Evolutionary conservation across 1,140 invertebrate genomes (phyloP).

Genomic region (Pomacea maculata): DNA sequence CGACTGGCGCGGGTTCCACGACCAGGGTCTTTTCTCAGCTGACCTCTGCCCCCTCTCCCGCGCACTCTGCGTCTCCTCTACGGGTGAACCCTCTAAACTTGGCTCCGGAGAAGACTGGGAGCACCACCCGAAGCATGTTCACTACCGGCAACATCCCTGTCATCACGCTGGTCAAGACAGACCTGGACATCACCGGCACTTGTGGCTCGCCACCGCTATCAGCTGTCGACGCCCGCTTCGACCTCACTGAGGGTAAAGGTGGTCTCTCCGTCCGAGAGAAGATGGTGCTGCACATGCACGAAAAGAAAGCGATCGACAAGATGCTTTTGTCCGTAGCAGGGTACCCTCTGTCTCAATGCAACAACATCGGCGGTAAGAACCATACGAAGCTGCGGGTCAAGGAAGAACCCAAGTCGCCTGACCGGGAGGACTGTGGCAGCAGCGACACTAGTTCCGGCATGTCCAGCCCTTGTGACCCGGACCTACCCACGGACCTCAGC

Average conservation of each 20-base stretch:
- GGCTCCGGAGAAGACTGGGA: neutral
- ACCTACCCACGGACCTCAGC: constrained; percentile 16
- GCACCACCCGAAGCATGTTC: neutral
- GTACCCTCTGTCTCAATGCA: too few species aligned
- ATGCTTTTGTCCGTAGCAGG: too few species aligned
- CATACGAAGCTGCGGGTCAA: neutral
- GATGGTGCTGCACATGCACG: too few species aligned
- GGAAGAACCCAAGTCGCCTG: neutral
- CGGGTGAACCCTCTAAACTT: neutral
- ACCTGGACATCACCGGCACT: neutral
- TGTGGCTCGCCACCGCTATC: too few species aligned
- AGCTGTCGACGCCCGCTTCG: too few species aligned
- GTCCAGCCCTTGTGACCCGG: neutral
- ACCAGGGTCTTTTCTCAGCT: neutral
- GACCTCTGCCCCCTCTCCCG: too few species aligned
- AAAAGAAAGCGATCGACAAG: too few species aligned
- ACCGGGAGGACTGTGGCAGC: neutral
- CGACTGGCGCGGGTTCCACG: neutral
- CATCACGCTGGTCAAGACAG: constrained; percentile 13
- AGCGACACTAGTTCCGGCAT: neutral
- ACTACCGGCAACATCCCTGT: neutral
- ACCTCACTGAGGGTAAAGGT: too few species aligned
- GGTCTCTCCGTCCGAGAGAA: too few species aligned
- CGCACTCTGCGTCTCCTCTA: neutral
- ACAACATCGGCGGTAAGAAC: too few species aligned